These are phyloP conservation scores for Proctacanthus coquilletti DNA, from an alignment of 1,140 invertebrate species.

Conservation along the genomic window DNA sequence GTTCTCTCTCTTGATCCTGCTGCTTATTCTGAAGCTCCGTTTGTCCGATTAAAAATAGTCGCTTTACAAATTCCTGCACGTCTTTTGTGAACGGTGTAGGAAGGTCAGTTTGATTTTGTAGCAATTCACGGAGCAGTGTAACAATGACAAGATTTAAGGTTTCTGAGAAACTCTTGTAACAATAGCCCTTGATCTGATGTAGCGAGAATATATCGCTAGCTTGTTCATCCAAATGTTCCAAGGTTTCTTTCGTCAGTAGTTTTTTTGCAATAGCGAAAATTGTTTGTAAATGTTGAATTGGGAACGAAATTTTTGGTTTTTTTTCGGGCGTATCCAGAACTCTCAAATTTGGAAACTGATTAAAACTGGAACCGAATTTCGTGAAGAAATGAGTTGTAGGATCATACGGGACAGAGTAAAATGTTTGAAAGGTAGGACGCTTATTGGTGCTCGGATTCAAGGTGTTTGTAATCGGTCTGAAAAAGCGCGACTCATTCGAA, in stretches of 20 bases:
- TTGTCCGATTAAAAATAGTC: slow-evolving; percentile 79
- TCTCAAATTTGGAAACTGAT: slow-evolving; percentile 67
- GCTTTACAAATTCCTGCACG: slow-evolving; percentile 57
- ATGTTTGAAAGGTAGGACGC: slow-evolving; percentile 40
- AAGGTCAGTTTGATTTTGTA: slow-evolving; percentile 80
- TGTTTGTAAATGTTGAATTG: slow-evolving; percentile 57
- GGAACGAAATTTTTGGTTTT: slow-evolving; percentile 40
- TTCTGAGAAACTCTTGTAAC: slow-evolving; percentile 85
- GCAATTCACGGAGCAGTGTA: slow-evolving; percentile 74
- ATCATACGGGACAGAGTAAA: slow-evolving; percentile 55
- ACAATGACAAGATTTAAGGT: slow-evolving; percentile 87
- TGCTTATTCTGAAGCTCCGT: slow-evolving; percentile 75
- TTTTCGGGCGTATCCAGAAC: slow-evolving; percentile 48
- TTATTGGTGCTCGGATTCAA: slow-evolving; percentile 7
- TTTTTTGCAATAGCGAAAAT: slow-evolving; percentile 71
- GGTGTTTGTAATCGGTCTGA: slow-evolving; percentile 13
- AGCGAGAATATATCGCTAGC: slow-evolving; percentile 57
- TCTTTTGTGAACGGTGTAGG: slow-evolving; percentile 83
- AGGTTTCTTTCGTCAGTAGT: slow-evolving; percentile 70
- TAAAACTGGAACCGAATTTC: slow-evolving; percentile 85
- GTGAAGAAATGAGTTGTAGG: slow-evolving; percentile 75
- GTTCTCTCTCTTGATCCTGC: slow-evolving; percentile 68
- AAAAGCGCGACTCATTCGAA: slow-evolving; percentile 18
- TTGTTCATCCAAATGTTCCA: slow-evolving; percentile 68
- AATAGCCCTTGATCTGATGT: slow-evolving; percentile 36